Evolutionary conservation across 1,140 invertebrate genomes (phyloP).

Genomic region (Elymnias hypermnestra): DNA sequence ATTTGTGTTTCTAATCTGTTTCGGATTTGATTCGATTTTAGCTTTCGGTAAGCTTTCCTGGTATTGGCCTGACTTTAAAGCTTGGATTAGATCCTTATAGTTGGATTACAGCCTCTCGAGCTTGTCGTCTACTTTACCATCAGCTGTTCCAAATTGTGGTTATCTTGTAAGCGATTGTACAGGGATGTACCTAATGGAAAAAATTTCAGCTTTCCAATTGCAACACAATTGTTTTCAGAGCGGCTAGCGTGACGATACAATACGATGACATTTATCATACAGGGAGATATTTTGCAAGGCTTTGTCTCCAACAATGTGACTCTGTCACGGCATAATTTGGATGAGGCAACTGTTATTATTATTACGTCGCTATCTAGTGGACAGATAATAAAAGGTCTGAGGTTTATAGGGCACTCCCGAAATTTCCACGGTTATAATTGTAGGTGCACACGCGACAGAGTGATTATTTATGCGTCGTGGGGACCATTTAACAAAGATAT

Average conservation of each 20-base stretch:
- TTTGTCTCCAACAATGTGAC: conserved; percentile 22
- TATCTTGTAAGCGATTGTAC: background rate
- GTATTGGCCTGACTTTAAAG: too few species aligned
- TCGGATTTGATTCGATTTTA: too few species aligned
- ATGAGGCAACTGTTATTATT: conserved; percentile 17
- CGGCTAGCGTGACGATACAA: conserved; percentile 24
- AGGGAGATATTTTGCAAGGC: conserved; percentile 25
- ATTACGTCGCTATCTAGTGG: conserved; percentile 8
- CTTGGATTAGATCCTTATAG: too few species aligned
- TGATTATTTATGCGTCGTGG: conserved; percentile 9
- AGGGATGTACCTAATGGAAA: background rate
- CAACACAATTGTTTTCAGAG: conserved; percentile 16
- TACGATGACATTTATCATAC: conserved; percentile 15
- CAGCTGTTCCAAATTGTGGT: too few species aligned
- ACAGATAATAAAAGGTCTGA: conserved; percentile 8
- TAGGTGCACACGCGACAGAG: conserved; percentile 13
- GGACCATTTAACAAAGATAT: conserved; percentile 7
- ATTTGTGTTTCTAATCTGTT: too few species aligned
- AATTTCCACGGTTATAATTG: conserved; percentile 7
- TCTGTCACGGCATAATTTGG: conserved; percentile 21
- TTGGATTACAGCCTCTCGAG: too few species aligned
- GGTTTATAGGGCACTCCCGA: conserved; percentile 5
- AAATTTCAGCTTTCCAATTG: conserved; percentile 23
- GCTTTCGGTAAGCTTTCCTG: too few species aligned
- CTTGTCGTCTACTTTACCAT: too few species aligned